Percentiles rank a stretch among this genome's conserved stretches.
Evolutionary conservation across 2,888 invertebrate species (phyloP).

Genomic region (Tetrapedia diversipes): DNA sequence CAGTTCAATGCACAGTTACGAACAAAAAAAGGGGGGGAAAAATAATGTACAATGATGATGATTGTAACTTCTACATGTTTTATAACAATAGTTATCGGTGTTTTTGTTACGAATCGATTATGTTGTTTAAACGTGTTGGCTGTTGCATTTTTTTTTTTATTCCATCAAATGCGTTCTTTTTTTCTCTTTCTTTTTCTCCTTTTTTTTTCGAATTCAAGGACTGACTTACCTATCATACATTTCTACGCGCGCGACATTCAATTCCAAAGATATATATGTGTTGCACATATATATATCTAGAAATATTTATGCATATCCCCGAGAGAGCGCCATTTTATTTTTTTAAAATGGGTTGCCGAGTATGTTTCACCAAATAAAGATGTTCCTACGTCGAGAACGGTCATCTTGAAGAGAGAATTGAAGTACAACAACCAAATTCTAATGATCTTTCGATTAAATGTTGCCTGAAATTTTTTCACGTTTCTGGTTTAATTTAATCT

Average conservation of each 20-base stretch:
- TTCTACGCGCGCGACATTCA: conserved; percentile 27
- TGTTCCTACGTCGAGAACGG: conserved; percentile 57
- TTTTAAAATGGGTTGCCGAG: conserved; percentile 38
- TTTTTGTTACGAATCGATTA: conserved; percentile 56
- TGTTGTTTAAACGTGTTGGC: conserved; percentile 56
- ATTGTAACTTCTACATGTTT: conserved; percentile 34
- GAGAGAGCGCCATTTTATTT: conserved; percentile 49
- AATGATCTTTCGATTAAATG: conserved; percentile 27
- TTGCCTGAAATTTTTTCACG: conserved; percentile 21
- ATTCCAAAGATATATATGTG: conserved; percentile 37
- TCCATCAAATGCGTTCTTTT: conserved; percentile 22
- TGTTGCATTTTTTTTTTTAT: conserved; percentile 59
- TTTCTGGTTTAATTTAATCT: conserved; percentile 22
- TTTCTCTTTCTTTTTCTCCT: conserved; percentile 10
- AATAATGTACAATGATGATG: conserved; percentile 20
- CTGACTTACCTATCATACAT: conserved; percentile 38
- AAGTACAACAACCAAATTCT: conserved; percentile 65
- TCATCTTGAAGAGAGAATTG: conserved; percentile 53
- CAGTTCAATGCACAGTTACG: conserved; percentile 21
- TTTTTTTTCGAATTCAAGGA: conserved; percentile 41
- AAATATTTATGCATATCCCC: conserved; percentile 56
- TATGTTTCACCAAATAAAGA: conserved; percentile 54
- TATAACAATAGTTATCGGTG: conserved; percentile 40
- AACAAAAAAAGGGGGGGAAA: not conserved
- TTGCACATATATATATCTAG: conserved; percentile 16